phyloP scores from a whole-genome alignment of 2,113 vertebrate genomes.

The Callaeas wilsoni region DNA sequence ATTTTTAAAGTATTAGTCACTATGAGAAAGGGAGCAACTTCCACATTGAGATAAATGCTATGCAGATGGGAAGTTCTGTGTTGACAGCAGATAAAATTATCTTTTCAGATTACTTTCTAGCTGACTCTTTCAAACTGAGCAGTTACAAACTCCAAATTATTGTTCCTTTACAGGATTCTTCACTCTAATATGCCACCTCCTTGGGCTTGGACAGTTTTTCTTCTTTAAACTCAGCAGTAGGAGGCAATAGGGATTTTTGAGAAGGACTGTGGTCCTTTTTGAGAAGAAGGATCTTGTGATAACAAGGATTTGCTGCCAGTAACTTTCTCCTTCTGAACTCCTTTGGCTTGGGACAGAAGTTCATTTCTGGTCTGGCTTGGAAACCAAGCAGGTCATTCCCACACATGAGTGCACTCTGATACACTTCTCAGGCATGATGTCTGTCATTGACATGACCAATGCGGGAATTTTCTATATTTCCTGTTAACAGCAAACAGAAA shows the following conservation, averaged over 20 bases:
- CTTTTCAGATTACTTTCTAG: not conserved
- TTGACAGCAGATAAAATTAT: slow-evolving; percentile 11
- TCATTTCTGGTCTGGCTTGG: not conserved
- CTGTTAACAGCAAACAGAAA: not conserved
- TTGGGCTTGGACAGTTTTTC: not conserved
- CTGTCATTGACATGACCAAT: not conserved
- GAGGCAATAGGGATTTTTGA: not conserved
- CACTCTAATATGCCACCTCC: not conserved
- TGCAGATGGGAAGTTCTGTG: not conserved
- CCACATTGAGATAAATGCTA: not conserved
- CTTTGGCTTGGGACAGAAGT: not conserved
- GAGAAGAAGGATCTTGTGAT: not conserved
- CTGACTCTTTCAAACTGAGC: not conserved
- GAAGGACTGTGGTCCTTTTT: not conserved
- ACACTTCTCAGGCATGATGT: not conserved
- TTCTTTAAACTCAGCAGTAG: not conserved
- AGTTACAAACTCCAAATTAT: not conserved
- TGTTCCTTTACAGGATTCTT: not conserved
- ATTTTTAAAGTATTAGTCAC: not conserved
- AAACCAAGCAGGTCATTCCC: not conserved
- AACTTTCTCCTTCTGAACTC: not conserved
- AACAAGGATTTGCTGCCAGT: not conserved
- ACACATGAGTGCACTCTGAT: accelerated
- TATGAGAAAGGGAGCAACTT: not conserved
- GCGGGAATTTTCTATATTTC: not conserved